Conservation (phyloP, 2,113 vertebrate species). For the Siniperca chuatsi region DNA sequence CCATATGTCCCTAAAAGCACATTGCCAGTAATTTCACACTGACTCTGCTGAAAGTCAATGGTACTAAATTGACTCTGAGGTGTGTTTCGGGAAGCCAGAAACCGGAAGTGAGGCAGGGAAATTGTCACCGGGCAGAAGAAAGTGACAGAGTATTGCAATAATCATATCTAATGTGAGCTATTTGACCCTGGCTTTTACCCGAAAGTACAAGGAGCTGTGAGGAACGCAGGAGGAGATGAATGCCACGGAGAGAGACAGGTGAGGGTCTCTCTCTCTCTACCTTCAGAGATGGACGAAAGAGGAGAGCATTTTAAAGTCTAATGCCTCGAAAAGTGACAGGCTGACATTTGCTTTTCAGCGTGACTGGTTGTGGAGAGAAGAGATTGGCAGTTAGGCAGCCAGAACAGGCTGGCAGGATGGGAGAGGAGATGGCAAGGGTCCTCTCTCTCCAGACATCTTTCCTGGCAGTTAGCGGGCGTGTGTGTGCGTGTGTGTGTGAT, state of each 20-base stretch:
- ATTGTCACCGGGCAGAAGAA: slow-evolving; percentile 45
- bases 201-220: slow-evolving; percentile 52
- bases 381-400: slow-evolving; percentile 79
- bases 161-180: slow-evolving; percentile 71
- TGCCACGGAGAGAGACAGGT: slow-evolving; percentile 52
- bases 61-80: slow-evolving; percentile 60
- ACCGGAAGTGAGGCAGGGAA: slow-evolving; percentile 43
- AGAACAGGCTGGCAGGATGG: slow-evolving; percentile 77
- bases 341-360: slow-evolving; percentile 82
- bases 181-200: slow-evolving; percentile 70
- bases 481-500: slow-evolving; percentile 22
- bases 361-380: slow-evolving; percentile 73
- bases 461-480: slow-evolving; percentile 64
- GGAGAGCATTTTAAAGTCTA: slow-evolving; percentile 75
- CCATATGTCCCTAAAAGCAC: slow-evolving; percentile 48
- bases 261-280: slow-evolving; percentile 19
- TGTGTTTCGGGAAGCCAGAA: slow-evolving; percentile 43
- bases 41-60: slow-evolving; percentile 62
- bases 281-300: slow-evolving; percentile 50
- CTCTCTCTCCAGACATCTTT: slow-evolving; percentile 77
- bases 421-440: slow-evolving; percentile 78
- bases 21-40: slow-evolving; percentile 55
- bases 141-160: slow-evolving; percentile 64
- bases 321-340: slow-evolving; percentile 78
- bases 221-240: slow-evolving; percentile 37